Percentiles rank a stretch among this genome's conserved stretches.
These are phyloP conservation scores for Dendroctonus ponderosae DNA, from an alignment of 1,140 invertebrate species.

Conservation along the genomic window DNA sequence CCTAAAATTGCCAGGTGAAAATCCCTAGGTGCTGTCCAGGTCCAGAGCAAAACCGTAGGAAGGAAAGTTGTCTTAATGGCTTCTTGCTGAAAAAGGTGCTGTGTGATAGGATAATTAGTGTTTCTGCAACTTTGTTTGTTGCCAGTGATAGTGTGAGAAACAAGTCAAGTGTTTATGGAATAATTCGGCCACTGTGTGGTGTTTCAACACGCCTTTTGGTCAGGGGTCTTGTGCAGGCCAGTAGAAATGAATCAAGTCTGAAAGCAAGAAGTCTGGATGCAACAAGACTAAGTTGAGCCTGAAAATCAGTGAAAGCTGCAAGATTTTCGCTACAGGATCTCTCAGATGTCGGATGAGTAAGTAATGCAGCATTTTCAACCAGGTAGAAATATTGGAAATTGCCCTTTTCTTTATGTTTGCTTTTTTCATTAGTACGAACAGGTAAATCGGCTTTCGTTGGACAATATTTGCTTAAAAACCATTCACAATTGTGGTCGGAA, in stretches of 20 bases:
- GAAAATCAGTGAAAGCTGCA: too few relatives aligned
- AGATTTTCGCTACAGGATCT: too few relatives aligned
- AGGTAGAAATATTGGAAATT: too few relatives aligned
- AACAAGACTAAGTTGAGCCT: not conserved
- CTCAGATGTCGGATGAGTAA: too few relatives aligned
- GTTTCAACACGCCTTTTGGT: conserved; percentile 23
- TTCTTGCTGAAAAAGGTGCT: conserved; percentile 30
- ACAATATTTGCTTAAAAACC: not conserved
- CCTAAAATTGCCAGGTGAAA: conserved; percentile 27
- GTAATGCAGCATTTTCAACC: too few relatives aligned
- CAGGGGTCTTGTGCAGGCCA: conserved; percentile 23
- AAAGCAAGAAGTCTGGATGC: conserved; percentile 17
- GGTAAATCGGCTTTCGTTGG: too few relatives aligned
- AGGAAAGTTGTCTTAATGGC: conserved; percentile 34
- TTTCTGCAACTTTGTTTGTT: not conserved
- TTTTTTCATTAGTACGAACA: too few relatives aligned
- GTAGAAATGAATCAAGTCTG: conserved; percentile 11
- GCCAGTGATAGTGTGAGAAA: conserved; percentile 2
- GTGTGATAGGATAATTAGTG: conserved; percentile 20
- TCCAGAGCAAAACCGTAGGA: conserved; percentile 26
- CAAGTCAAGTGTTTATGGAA: conserved; percentile 14
- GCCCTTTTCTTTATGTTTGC: too few relatives aligned
- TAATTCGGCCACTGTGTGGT: conserved; percentile 13
- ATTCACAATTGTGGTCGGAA: not conserved
- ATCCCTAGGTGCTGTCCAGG: conserved; percentile 28